Evolutionary conservation across 2,888 invertebrate genomes (phyloP).

Genomic region (Atrina japonica): DNA sequence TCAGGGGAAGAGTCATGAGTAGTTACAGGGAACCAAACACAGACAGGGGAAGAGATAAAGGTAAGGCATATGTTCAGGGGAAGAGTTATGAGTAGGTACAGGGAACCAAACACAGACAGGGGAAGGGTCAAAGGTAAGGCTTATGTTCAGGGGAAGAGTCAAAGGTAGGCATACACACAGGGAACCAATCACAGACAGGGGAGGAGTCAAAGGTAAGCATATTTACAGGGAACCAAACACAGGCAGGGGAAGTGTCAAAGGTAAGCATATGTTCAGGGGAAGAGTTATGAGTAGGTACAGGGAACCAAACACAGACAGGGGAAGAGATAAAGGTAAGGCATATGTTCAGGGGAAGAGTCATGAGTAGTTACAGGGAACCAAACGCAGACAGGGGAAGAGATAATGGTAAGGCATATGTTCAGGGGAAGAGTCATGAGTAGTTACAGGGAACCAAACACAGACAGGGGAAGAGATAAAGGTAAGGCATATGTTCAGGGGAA

Average conservation of each 20-base stretch:
- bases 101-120: no score
- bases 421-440: no score
- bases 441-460: neutral
- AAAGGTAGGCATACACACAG: neutral
- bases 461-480: neutral
- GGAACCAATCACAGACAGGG: no score
- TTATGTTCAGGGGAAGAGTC: neutral
- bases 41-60: neutral
- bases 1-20: neutral
- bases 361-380: neutral
- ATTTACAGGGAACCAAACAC: neutral
- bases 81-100: neutral
- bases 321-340: constrained; percentile 25
- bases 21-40: neutral
- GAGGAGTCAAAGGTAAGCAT: neutral
- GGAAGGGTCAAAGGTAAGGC: constrained; percentile 1
- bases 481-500: neutral
- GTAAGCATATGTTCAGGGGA: constrained; percentile 1
- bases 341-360: constrained; percentile 1
- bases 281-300: neutral
- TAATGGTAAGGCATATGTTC: constrained; percentile 24
- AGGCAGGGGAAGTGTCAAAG: neutral
- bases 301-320: constrained; percentile 9
- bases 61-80: neutral
- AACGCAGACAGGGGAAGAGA: constrained; percentile 15